Percentiles rank a stretch among this genome's conserved stretches.
These are phyloP conservation scores for Crotalus viridis DNA, from an alignment of 2,113 vertebrate genomes.

Conservation along the genomic window DNA sequence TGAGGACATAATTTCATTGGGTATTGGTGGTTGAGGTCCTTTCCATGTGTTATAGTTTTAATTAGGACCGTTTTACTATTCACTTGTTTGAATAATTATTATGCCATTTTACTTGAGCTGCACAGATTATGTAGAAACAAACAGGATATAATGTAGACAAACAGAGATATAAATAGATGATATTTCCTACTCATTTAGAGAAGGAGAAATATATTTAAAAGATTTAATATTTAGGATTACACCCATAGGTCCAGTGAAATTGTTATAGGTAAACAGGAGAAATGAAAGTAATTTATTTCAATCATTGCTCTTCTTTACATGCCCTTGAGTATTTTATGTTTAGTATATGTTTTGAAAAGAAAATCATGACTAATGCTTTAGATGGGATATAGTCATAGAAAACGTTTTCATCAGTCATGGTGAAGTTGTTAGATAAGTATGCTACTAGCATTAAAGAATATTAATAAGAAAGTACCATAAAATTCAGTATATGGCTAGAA, in stretches of 20 bases:
- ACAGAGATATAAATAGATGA: background rate
- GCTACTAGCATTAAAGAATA: background rate
- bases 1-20: background rate
- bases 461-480: conserved; percentile 43
- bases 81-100: background rate
- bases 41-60: background rate
- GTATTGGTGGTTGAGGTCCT: background rate
- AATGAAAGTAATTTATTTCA: background rate
- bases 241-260: background rate
- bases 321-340: conserved; percentile 16
- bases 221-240: background rate
- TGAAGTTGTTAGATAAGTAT: background rate
- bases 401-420: conserved; percentile 30
- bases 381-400: background rate
- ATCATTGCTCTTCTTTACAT: background rate
- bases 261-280: background rate
- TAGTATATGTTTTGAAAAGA: conserved; percentile 14
- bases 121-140: background rate
- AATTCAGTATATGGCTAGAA: conserved; percentile 38
- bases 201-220: conserved; percentile 1
- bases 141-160: background rate
- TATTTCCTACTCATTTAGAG: background rate
- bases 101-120: background rate
- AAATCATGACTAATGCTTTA: conserved; percentile 41
- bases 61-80: background rate